Base-by-base conservation (phyloP, 2,797 vertebrate genomes). In the Etheostoma perlongum region DNA sequence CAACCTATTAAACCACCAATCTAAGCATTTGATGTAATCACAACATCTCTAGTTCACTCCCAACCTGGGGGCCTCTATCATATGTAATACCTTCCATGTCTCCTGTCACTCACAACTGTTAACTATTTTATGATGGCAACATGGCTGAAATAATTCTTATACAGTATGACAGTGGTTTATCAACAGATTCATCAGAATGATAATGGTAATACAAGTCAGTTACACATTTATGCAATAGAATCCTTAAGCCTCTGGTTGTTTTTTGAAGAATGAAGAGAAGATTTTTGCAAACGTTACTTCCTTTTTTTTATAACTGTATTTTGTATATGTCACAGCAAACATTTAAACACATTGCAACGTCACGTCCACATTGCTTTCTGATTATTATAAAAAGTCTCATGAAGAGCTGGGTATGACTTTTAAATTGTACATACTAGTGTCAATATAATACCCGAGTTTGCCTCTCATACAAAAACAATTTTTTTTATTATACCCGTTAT, bases 121-220 rank as follows among this genome's bases (percentile, higher is more conserved):
- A 49, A 60, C 40, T 72, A 18, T 58, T 36, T 57, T 15, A 55
- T 14, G 6, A 79, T 64, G 55, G 30, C 54, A 54, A 51, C 67
- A 62, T 57, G 36, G 10, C 23, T 18, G 33, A 60, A 75, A 75
- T 46, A 0, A 48, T 61, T 76, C 30, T 49, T 63, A 8, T 14
- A 2, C 42, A 15, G 19, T 65, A 21, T 59, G 15, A 14, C 25
- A 68, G n/a, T n/a, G 60, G 21, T 54, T 71, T 67, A 16, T 33
- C 5, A 60, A 58, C 15, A 52, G 14, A 4, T 47, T 57, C 12
- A 15, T 58, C 19, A 64, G 30, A 55, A 52, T 14, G 2, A 67
- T 59, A 36, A 36, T 36, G 33, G 23, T 6, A 48, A 8, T 71
- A 46, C 55, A 78, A 69, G 19, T 57, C 55, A 74, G 30, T 57